Percentiles rank a stretch among this genome's conserved stretches.
phyloP scores from a whole-genome alignment of 1,140 invertebrate species.

The honey bee (Apis mellifera) region DNA sequence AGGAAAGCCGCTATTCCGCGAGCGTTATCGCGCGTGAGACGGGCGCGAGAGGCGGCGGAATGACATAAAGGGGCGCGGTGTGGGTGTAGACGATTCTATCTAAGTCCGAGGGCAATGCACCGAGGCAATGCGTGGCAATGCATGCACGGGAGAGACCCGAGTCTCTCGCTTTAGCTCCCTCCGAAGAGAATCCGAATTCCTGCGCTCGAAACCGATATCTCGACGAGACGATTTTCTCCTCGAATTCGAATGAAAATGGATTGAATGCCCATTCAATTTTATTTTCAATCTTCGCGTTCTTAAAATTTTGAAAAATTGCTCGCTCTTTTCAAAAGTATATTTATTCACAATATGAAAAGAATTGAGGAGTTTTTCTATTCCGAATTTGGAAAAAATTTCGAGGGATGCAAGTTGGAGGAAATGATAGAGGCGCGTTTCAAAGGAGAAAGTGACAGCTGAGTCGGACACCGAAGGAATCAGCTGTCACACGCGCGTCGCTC shows the following conservation, averaged over 20 bases:
- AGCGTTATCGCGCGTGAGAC: conserved; percentile 22
- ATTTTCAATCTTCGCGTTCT: too few relatives aligned
- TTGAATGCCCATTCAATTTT: too few relatives aligned
- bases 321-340: too few relatives aligned
- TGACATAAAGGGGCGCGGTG: conserved; percentile 56
- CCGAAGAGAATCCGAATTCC: conserved; percentile 45
- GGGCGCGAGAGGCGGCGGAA: conserved; percentile 25
- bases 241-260: too few relatives aligned
- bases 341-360: too few relatives aligned
- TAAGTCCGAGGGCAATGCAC: conserved; percentile 63
- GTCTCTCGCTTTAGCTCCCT: conserved; percentile 53
- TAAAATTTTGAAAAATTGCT: too few relatives aligned
- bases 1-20: conserved; percentile 11
- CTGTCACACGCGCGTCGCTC: neutral
- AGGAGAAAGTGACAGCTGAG: conserved; percentile 6
- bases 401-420: neutral
- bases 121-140: neutral
- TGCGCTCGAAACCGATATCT: neutral
- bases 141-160: conserved; percentile 31
- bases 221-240: too few relatives aligned
- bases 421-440: neutral
- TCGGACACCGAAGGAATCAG: neutral
- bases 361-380: too few relatives aligned
- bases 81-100: conserved; percentile 64
- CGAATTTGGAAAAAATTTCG: too few relatives aligned